Evolutionary conservation across 1,140 invertebrate genomes (phyloP).

Genomic region (Theocolax elegans): DNA sequence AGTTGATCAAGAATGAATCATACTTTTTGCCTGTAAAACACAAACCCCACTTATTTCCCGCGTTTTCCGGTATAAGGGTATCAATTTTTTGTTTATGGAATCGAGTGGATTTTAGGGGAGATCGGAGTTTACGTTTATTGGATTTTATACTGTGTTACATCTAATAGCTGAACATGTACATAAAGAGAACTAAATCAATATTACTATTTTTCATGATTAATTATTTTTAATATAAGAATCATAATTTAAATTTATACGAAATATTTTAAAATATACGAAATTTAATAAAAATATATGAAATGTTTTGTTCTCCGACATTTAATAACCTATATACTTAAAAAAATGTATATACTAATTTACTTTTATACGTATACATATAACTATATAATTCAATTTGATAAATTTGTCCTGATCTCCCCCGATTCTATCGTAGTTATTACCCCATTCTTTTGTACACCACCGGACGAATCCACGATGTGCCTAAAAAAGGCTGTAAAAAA

Average conservation of each 20-base stretch:
- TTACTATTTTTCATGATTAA: no score
- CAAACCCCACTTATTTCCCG: slow-evolving; percentile 10
- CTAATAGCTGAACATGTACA: no score
- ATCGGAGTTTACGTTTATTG: background rate
- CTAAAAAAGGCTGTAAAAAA: slow-evolving; percentile 65
- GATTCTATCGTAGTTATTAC: slow-evolving; percentile 8
- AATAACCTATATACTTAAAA: no score
- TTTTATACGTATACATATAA: no score
- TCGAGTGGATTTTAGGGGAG: slow-evolving; percentile 39
- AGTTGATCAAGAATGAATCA: slow-evolving; percentile 23
- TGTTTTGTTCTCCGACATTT: no score
- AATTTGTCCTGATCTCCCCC: slow-evolving; percentile 32
- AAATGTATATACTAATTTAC: no score
- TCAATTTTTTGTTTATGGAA: no score
- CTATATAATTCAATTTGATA: background rate
- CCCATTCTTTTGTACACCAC: slow-evolving; percentile 43
- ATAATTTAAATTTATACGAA: no score
- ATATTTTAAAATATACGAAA: no score
- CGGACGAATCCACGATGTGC: slow-evolving; percentile 62
- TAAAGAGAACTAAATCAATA: no score
- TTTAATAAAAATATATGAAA: no score
- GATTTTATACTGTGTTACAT: background rate
- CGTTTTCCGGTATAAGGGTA: slow-evolving; percentile 12
- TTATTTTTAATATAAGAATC: no score
- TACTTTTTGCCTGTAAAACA: slow-evolving; percentile 41